A percentile compares a stretch with the other conserved stretches of the same genome.
Evolutionary conservation across 2,797 vertebrate genomes (phyloP).

Genomic region (Oreortyx pictus): DNA sequence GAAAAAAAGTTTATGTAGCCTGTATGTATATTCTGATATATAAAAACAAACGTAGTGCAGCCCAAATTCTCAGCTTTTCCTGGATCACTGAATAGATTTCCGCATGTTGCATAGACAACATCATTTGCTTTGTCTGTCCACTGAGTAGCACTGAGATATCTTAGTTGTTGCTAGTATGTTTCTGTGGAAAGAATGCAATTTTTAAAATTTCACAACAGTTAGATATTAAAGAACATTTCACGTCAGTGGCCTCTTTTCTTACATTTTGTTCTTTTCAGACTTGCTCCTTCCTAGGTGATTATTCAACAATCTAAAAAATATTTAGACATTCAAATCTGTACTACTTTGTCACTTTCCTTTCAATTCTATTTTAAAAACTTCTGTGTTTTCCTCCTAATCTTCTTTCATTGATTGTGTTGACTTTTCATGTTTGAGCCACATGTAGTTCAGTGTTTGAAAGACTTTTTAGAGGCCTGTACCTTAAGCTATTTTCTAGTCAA

Average conservation of each 20-base stretch:
- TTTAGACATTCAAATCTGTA: background rate
- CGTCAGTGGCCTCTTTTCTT: background rate
- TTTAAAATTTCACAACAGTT: background rate
- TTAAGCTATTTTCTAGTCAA: conserved; percentile 59
- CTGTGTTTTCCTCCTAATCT: conserved; percentile 22
- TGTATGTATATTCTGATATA: background rate
- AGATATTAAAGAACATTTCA: background rate
- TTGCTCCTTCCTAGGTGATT: background rate
- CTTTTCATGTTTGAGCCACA: conserved; percentile 38
- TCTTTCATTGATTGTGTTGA: conserved; percentile 52
- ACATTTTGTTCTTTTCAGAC: background rate
- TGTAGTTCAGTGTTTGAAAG: background rate
- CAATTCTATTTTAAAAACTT: conserved; percentile 33
- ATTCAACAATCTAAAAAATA: conserved; percentile 12
- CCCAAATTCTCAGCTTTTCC: background rate
- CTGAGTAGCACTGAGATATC: background rate
- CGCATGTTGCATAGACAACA: background rate
- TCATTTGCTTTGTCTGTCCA: background rate
- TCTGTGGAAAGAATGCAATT: background rate
- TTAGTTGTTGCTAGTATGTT: background rate
- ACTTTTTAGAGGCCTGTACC: conserved; percentile 44
- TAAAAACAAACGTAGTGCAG: background rate
- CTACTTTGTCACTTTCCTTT: conserved; percentile 3
- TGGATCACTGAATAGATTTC: background rate
- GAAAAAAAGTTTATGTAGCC: background rate